A percentile compares a stretch with the other conserved stretches of the same genome.
Conservation (phyloP, 1,140 invertebrate species). For the Uloborus diversus region DNA sequence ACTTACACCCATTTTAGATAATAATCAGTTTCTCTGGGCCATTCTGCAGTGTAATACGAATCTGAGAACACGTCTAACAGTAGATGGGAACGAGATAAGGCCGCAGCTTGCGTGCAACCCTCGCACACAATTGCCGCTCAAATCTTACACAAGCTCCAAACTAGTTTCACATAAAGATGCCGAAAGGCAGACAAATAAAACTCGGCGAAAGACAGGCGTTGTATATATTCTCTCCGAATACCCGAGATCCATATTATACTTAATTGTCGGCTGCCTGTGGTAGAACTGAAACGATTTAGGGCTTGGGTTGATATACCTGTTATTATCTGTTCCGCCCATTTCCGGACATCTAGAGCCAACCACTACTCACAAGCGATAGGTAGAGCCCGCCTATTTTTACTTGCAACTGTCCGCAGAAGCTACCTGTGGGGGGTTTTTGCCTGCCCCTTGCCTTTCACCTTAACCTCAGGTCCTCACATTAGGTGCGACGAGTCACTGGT, state of each 20-base stretch:
- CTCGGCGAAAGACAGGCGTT: not conserved
- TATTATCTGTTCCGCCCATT: constrained; percentile 34
- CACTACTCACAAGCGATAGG: constrained; percentile 25
- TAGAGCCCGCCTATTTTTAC: constrained; percentile 30
- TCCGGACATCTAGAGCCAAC: constrained; percentile 41
- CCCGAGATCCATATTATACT: not conserved
- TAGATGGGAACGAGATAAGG: not conserved
- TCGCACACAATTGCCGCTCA: too few relatives aligned
- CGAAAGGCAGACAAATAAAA: not conserved
- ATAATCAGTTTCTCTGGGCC: not conserved
- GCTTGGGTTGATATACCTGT: constrained; percentile 37
- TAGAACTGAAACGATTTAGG: constrained; percentile 16
- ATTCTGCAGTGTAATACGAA: not conserved
- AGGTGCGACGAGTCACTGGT: not conserved
- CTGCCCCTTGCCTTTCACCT: not conserved
- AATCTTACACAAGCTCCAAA: not conserved
- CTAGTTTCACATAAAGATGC: not conserved
- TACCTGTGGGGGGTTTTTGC: constrained; percentile 3
- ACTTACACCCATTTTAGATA: not conserved
- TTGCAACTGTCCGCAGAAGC: constrained; percentile 26
- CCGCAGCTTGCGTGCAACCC: not conserved
- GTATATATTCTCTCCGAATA: not conserved
- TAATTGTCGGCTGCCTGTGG: constrained; percentile 37
- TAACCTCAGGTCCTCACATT: not conserved
- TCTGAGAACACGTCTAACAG: not conserved